A percentile compares a stretch with the other conserved stretches of the same genome.
These are phyloP conservation scores for Salvator merianae DNA, from an alignment of 2,113 vertebrate species.

Conservation along the genomic window DNA sequence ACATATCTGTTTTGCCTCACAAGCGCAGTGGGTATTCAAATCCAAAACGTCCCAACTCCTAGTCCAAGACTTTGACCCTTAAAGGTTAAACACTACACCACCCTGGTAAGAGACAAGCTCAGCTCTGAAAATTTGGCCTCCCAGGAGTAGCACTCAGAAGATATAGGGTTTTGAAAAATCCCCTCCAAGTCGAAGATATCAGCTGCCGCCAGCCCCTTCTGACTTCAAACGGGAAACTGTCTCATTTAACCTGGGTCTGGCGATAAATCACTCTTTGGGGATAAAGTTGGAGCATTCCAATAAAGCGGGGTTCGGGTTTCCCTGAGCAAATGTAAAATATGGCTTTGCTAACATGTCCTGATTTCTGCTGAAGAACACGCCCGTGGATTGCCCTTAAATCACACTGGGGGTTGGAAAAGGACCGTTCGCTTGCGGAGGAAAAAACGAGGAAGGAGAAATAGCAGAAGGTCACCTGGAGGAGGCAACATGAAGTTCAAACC, in stretches of 20 bases:
- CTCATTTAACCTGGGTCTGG: conserved; percentile 39
- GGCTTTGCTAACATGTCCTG: conserved; percentile 54
- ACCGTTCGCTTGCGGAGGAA: neutral
- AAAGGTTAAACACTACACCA: too few relatives aligned
- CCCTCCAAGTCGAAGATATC: conserved; percentile 56
- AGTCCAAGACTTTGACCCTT: neutral
- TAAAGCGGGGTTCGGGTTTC: conserved; percentile 65
- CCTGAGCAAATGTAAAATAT: conserved; percentile 58
- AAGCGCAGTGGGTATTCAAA: neutral
- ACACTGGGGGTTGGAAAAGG: neutral
- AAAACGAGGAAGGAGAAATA: neutral
- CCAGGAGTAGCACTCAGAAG: neutral
- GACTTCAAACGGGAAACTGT: conserved; percentile 66
- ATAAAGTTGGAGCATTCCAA: conserved; percentile 60
- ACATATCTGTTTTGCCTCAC: too few relatives aligned
- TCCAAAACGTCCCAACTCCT: neutral
- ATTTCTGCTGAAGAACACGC: conserved; percentile 53
- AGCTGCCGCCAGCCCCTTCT: conserved; percentile 48
- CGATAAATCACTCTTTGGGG: conserved; percentile 60
- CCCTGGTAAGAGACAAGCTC: neutral
- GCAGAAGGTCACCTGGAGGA: conserved; percentile 32
- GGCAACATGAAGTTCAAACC: conserved; percentile 20
- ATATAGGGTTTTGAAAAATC: conserved; percentile 43
- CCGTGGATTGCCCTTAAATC: conserved; percentile 43
- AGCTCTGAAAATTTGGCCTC: conserved; percentile 18